Evolutionary conservation across 2,113 vertebrate genomes (phyloP).

Genomic region (Hepsetus odoe): DNA sequence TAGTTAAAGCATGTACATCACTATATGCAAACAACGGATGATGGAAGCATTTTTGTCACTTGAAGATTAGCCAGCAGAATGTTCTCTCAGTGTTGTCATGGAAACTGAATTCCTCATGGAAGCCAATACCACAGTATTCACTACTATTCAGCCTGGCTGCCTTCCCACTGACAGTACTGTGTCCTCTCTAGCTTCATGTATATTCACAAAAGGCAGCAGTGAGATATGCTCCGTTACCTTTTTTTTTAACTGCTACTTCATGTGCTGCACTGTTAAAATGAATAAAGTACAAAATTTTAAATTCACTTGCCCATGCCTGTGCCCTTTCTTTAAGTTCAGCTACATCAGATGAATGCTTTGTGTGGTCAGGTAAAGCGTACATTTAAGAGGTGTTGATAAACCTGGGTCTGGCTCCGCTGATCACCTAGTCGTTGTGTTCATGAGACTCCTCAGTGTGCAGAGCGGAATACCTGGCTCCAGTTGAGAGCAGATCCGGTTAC

Average conservation of each 20-base stretch:
- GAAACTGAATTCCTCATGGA: slow-evolving; percentile 59
- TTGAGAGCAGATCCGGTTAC: slow-evolving; percentile 78
- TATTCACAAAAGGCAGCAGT: slow-evolving; percentile 8
- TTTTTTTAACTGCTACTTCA: background rate
- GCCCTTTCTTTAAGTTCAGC: slow-evolving; percentile 31
- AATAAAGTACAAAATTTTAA: slow-evolving; percentile 21
- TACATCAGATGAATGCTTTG: slow-evolving; percentile 13
- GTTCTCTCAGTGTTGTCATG: slow-evolving; percentile 48
- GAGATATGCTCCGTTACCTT: too few relatives aligned
- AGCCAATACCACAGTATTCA: slow-evolving; percentile 20
- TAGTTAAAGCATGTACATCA: slow-evolving; percentile 1
- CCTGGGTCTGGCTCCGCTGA: slow-evolving; percentile 50
- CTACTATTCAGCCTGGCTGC: slow-evolving; percentile 1
- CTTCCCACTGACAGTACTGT: slow-evolving; percentile 10
- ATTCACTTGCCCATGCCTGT: slow-evolving; percentile 8
- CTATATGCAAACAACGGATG: slow-evolving; percentile 21
- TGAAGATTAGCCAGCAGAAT: slow-evolving; percentile 34
- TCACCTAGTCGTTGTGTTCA: slow-evolving; percentile 63
- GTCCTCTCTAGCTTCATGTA: background rate
- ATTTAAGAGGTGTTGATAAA: slow-evolving; percentile 39
- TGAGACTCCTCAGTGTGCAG: slow-evolving; percentile 62
- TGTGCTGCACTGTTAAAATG: slow-evolving; percentile 12
- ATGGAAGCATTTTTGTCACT: slow-evolving; percentile 39
- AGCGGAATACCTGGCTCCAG: slow-evolving; percentile 72
- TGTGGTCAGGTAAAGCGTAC: slow-evolving; percentile 41